These are phyloP conservation scores for Hystrix cristata DNA, from an alignment of 2,113 vertebrate species.

Conservation along the genomic window DNA sequence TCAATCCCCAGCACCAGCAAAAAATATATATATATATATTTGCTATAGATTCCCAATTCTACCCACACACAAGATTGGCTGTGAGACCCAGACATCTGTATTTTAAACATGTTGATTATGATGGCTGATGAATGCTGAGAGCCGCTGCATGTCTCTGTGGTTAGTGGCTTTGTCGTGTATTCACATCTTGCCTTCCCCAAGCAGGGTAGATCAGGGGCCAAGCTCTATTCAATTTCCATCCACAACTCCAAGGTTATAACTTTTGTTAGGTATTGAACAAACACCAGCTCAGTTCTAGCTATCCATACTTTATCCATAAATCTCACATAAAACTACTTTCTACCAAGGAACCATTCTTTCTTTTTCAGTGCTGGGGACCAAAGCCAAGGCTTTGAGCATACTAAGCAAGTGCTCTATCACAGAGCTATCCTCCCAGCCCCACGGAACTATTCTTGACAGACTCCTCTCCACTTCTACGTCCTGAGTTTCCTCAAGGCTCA, in stretches of 20 bases:
- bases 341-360: not conserved
- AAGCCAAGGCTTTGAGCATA: not conserved
- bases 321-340: not conserved
- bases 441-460: not conserved
- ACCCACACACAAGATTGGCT: not conserved
- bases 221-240: not conserved
- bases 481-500: not conserved
- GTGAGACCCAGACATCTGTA: not conserved
- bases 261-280: slow-evolving; percentile 3
- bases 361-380: not conserved
- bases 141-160: not conserved
- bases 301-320: not conserved
- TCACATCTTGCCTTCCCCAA: not conserved
- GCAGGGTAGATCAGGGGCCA: not conserved
- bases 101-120: slow-evolving; percentile 23
- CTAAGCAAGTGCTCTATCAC: not conserved
- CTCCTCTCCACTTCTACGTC: not conserved
- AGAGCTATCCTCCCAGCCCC: not conserved
- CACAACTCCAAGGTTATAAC: not conserved
- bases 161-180: not conserved
- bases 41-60: not conserved
- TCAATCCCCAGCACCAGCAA: no score
- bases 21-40: not conserved
- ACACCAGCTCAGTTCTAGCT: not conserved
- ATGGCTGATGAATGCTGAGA: not conserved